Evolutionary conservation across 2,888 invertebrate genomes (phyloP).

Genomic region (Coelogynopora nodosa): DNA sequence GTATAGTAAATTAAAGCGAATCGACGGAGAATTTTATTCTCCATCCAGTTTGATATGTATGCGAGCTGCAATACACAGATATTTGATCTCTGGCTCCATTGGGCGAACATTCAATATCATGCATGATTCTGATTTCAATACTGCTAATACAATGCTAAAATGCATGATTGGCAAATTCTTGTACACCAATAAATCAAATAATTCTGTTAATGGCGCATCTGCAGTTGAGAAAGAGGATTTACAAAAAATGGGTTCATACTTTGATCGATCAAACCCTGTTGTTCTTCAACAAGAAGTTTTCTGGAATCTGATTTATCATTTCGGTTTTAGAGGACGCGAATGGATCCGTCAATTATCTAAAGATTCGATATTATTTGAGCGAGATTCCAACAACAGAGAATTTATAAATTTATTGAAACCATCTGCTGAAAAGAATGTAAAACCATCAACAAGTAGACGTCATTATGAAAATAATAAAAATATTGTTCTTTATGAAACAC

Average conservation of each 20-base stretch:
- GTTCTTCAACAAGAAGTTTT: slow-evolving; percentile 12
- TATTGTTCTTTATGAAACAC: background rate
- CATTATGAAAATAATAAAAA: background rate
- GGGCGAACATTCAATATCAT: background rate
- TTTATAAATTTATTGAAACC: background rate
- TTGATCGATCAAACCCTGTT: background rate
- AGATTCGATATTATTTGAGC: background rate
- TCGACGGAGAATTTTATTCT: background rate
- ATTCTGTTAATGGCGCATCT: background rate
- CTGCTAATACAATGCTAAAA: slow-evolving; percentile 1
- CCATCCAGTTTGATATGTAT: background rate
- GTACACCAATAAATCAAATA: background rate
- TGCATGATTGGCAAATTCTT: slow-evolving; percentile 9
- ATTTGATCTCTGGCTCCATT: background rate
- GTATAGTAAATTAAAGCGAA: background rate
- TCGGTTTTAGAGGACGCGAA: background rate
- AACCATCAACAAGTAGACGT: background rate
- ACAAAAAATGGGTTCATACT: too few species aligned
- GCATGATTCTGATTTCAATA: background rate
- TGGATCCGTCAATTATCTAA: background rate
- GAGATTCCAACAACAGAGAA: background rate
- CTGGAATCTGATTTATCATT: background rate
- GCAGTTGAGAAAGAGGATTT: background rate
- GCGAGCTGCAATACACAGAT: background rate
- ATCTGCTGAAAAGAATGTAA: slow-evolving; percentile 1